Evolutionary conservation across 2,888 invertebrate species (phyloP), one percentile per base, ranked within the genome.

Genomic region (Penaeus monodon): DNA sequence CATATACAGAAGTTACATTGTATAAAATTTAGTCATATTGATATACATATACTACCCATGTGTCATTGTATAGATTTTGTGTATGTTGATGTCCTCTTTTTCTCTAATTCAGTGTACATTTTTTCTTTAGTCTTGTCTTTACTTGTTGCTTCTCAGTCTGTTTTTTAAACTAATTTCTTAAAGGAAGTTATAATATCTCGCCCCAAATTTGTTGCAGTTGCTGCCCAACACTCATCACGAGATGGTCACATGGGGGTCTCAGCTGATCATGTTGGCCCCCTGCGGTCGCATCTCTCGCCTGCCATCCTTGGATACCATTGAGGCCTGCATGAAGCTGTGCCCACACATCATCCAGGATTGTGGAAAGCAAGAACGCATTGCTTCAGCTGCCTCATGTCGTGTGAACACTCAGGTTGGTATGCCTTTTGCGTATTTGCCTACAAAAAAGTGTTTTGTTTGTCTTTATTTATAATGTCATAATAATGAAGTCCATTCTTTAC

Each of bases 321-420:
- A 99, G 93, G 98, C 98, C 93, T 97, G 97, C 91, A 99, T 99
- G 98, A 98, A 98, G 92, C 93, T 99, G 85, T 96, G 97, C 86
- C 98, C 99, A 65, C 98, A 99, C 97, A 95, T 99, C 87, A 97
- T 99, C 6, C 99, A 99, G 99, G 95, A 0, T 93, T 99, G 87
- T 99, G 97, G 98, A 98, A 91, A 96, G 95, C 92, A 97, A 98
- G 97, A 90, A 97, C 98, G 97, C 98, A 0, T 93, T 99, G 49
- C 94, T 99, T 24, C 99, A 99, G 93, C 93, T 99, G 89, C 99
- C 99, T 2, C 97, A 99, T 92, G 95, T 99, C 86, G 85, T n/a
- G 84, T 33, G 85, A n/a, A 74, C 77, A 33, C 79, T 88, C 24
- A 88, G 88, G 82, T 89, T 78, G 24, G 29, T 38, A 49, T 49